Base-by-base conservation (phyloP, 23 tunicate species). In the Halocynthia roretzi region DNA sequence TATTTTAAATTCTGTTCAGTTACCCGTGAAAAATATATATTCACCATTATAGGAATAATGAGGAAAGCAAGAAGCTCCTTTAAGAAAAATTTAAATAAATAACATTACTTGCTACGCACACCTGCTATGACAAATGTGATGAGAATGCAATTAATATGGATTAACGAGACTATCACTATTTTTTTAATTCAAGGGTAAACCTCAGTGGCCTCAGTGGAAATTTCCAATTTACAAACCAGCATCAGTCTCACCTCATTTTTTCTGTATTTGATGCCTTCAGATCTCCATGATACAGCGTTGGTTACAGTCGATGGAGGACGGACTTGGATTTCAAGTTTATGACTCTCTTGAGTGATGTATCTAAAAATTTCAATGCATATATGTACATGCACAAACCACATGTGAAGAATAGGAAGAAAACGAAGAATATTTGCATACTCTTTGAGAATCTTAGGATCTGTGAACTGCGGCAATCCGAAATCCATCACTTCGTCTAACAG, bases 291-390 rank as follows among this genome's bases (percentile, higher is more conserved):
- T 20, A 94, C 98, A 10, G 98, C 98, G 71, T 94, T 94, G 20
- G 98, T 94, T 18, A 94, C 98, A 19, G 98, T 94, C 57, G 98
- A 94, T 22, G 98, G 98, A 20, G 98, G 98, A 4, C 98, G 80
- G 6, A 88, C 95, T 87, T 94, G 94, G 5, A 94, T 82, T 76
- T 94, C 98, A 15, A 94, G 81, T 66, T 94, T 94, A 77, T 94
- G 98, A 52, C 94, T 84, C 66, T 94, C 94, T 84, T 94, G 98
- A 7, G 98, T 94, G 6, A 94, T 94, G 64, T 87, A 94, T 70
- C 94, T 87, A 57, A 14, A 76, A 12, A 15, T 18, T 2, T 18
- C 23, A 31, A 68, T 68, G 19, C 72, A 60, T 1, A 18, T 15
- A 60, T 58, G 1, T 58, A n/a, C 64, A 58, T 58, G 64, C 64